Evolutionary conservation across 2,113 vertebrate genomes (phyloP), one percentile per base, ranked within the genome.

Genomic region (Menidia beryllina): DNA sequence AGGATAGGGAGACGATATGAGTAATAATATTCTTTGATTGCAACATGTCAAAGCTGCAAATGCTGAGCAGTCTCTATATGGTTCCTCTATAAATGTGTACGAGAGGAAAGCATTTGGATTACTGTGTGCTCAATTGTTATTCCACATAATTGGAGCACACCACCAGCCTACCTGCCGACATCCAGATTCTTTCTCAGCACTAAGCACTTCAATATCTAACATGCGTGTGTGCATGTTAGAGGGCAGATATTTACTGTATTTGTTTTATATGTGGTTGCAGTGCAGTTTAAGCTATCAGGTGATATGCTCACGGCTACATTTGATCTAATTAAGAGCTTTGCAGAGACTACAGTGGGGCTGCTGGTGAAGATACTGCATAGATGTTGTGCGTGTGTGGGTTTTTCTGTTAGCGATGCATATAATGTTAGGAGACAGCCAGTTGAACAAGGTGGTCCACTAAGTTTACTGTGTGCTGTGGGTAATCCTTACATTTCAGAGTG

Each of bases 361-460:
- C 63, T 70, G 41, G 77, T 79, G 57, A 20, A 67, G 72, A 47
- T 7, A 36, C 41, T 58, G 21, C 61, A 9, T 30, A 10, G 58
- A 30, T 27, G n/a, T 8, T 52, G 53, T 60, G 0, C 52, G 39
- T 63, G 26, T 47, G 65, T 4, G 23, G 12, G 39, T 23, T 39
- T 13, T 51, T n/a, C 17, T 8, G 49, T 26, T 4, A 27, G 52
- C 49, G 73, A 73, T 75, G 72, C 69, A 24, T 85, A 64, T 84
- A 72, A 85, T 84, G 43, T 71, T 57, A 77, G 53, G 55, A 83
- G 85, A 82, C 81, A 54, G 63, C 72, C 57, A 82, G 38, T 59
- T 75, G 54, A 76, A 75, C 73, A 67, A 84, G 81, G 82, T 87
- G 82, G 73, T 79, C 74, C 65, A 57, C 59, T 76, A 76, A 82